phyloP scores from a whole-genome alignment of 2,797 vertebrate genomes.

The Coranthus polyacanthus region DNA sequence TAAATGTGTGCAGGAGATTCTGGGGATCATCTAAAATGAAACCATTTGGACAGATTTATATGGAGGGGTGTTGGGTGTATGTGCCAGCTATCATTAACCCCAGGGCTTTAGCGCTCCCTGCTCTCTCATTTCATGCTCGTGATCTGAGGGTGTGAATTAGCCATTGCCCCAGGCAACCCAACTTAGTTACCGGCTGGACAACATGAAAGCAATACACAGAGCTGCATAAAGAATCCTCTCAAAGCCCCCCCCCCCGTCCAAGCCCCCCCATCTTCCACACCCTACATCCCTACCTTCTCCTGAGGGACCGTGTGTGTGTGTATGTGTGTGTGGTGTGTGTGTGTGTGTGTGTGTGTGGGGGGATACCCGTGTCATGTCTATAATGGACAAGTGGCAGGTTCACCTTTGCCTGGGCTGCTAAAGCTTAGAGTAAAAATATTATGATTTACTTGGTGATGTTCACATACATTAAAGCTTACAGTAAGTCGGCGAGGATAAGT shows the following conservation, averaged over 20 bases:
- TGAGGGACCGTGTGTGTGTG: conserved; percentile 40
- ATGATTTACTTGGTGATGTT: conserved; percentile 69
- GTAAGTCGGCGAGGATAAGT: conserved; percentile 54
- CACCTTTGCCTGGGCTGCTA: conserved; percentile 70
- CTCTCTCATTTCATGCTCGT: conserved; percentile 89
- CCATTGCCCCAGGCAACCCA: conserved; percentile 82
- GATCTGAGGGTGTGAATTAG: conserved; percentile 89
- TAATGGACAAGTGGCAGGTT: conserved; percentile 75
- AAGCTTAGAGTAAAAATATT: conserved; percentile 70
- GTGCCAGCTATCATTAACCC: conserved; percentile 85
- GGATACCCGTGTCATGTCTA: conserved; percentile 72
- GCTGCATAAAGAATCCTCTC: conserved; percentile 88
- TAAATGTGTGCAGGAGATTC: conserved; percentile 77
- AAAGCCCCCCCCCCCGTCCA: conserved; percentile 61
- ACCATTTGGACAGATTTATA: conserved; percentile 85
- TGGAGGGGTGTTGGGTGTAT: conserved; percentile 72
- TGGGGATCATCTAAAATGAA: conserved; percentile 85
- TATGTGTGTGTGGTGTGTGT: neutral
- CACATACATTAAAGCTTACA: conserved; percentile 71
- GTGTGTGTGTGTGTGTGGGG: conserved; percentile 14
- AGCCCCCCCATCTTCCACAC: conserved; percentile 55
- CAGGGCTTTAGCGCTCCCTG: conserved; percentile 82
- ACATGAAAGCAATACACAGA: conserved; percentile 90
- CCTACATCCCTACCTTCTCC: conserved; percentile 73
- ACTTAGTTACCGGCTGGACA: conserved; percentile 87